Conservation (phyloP, 1,140 invertebrate species). For the Phymastichus coffea region DNA sequence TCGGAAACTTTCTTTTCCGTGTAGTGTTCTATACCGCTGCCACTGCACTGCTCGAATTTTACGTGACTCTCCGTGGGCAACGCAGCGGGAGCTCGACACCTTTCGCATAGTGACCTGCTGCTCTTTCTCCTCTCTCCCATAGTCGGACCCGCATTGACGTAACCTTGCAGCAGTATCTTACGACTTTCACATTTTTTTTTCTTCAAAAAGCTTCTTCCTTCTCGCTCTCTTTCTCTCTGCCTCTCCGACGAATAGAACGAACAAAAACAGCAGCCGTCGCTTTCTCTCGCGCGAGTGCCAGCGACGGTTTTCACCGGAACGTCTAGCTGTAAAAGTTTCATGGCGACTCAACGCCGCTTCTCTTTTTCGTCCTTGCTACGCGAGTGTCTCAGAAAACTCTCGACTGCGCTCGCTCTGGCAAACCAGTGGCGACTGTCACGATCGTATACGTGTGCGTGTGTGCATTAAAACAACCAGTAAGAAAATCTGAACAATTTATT, state of each 20-base stretch:
- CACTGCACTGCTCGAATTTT: constrained; percentile 36
- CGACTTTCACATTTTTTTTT: constrained; percentile 53
- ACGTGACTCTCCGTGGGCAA: constrained; percentile 38
- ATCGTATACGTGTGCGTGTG: background rate
- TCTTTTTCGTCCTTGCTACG: background rate
- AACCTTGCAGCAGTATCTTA: constrained; percentile 30
- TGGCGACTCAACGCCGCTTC: background rate
- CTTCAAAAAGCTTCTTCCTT: constrained; percentile 40
- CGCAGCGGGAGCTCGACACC: constrained; percentile 38
- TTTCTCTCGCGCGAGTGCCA: constrained; percentile 35
- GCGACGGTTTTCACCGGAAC: constrained; percentile 31
- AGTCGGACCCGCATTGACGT: no score
- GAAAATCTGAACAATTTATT: no score
- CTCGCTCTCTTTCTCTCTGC: constrained; percentile 24
- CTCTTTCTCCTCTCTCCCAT: background rate
- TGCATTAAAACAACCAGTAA: no score
- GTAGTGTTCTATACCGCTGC: no score
- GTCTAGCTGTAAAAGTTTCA: constrained; percentile 34
- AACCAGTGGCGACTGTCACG: background rate
- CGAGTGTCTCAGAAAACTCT: no score
- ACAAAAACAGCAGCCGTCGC: constrained; percentile 22
- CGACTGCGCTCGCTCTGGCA: no score
- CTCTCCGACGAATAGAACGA: no score
- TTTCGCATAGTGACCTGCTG: constrained; percentile 28
- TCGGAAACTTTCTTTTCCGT: constrained; percentile 23